phyloP scores from a whole-genome alignment of 2,888 invertebrate species.

The Chrysopilus asiliformis region DNA sequence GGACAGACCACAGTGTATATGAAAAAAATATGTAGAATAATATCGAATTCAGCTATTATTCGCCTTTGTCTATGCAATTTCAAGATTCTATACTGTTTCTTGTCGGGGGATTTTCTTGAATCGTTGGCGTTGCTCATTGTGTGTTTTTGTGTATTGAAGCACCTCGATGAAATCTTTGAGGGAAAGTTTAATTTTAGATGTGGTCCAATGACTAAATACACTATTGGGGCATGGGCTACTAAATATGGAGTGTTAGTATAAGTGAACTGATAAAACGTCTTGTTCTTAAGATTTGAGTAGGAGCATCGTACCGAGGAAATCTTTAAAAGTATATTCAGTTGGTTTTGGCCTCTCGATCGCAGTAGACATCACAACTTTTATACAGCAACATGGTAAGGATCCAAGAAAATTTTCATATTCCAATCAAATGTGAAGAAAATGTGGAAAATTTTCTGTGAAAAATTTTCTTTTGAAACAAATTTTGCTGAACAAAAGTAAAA shows the following conservation, averaged over 20 bases:
- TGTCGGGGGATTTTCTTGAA: too few relatives aligned
- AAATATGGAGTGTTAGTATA: conserved; percentile 19
- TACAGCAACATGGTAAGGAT: conserved; percentile 35
- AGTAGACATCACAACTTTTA: conserved; percentile 27
- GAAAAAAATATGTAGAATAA: too few relatives aligned
- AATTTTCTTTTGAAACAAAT: too few relatives aligned
- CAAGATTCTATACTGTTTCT: too few relatives aligned
- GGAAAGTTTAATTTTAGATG: conserved; percentile 27
- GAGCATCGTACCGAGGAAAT: conserved; percentile 8
- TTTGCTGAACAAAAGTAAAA: too few relatives aligned
- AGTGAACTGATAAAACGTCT: conserved; percentile 14
- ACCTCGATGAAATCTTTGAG: background rate
- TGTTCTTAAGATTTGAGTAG: conserved; percentile 4
- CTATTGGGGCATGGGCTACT: conserved; percentile 16
- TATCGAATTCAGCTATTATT: too few relatives aligned
- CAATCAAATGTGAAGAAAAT: too few relatives aligned
- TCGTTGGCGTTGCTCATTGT: too few relatives aligned
- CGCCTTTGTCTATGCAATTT: too few relatives aligned
- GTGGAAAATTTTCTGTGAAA: too few relatives aligned
- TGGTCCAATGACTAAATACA: conserved; percentile 19
- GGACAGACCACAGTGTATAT: too few relatives aligned
- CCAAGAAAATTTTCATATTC: too few relatives aligned
- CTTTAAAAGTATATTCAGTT: conserved; percentile 30
- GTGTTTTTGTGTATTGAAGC: background rate
- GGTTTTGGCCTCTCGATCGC: conserved; percentile 37